Conservation (phyloP, 2,797 vertebrate genomes). For the Muraenolepis orangiensis region DNA sequence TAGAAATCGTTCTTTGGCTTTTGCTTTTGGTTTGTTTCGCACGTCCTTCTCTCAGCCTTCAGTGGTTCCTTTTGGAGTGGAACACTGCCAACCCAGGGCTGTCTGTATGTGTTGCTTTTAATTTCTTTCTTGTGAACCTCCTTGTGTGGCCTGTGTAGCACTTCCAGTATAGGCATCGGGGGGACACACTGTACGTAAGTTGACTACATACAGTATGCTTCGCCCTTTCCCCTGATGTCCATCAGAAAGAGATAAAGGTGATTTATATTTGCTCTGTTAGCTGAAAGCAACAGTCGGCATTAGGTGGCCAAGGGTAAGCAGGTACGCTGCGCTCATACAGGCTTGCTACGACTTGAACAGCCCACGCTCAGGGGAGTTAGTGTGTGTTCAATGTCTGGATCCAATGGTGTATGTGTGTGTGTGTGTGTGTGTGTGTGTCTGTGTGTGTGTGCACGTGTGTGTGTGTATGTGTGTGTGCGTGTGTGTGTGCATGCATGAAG, state of each 20-base stretch:
- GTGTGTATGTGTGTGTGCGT: no score
- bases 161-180: background rate
- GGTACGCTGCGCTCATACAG: background rate
- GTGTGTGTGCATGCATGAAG: no score
- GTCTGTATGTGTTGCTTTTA: background rate
- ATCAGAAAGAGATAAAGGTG: background rate
- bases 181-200: background rate
- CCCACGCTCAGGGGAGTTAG: background rate
- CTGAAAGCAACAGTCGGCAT: slow-evolving; percentile 5
- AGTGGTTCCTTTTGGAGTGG: background rate
- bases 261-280: background rate
- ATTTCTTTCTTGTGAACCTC: background rate
- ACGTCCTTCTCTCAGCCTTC: background rate
- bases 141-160: background rate
- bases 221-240: background rate
- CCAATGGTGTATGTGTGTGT: background rate
- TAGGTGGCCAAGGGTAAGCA: background rate
- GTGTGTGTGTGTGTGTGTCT: no score
- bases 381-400: no score
- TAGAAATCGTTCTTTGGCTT: no score
- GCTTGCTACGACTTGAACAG: slow-evolving; percentile 18
- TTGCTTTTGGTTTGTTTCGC: background rate
- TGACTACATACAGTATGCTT: background rate
- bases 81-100: background rate
- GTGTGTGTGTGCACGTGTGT: no score